Percentiles rank a stretch among this genome's conserved stretches.
Evolutionary conservation across 2,113 vertebrate genomes (phyloP).

Genomic region (Caloenas nicobarica): DNA sequence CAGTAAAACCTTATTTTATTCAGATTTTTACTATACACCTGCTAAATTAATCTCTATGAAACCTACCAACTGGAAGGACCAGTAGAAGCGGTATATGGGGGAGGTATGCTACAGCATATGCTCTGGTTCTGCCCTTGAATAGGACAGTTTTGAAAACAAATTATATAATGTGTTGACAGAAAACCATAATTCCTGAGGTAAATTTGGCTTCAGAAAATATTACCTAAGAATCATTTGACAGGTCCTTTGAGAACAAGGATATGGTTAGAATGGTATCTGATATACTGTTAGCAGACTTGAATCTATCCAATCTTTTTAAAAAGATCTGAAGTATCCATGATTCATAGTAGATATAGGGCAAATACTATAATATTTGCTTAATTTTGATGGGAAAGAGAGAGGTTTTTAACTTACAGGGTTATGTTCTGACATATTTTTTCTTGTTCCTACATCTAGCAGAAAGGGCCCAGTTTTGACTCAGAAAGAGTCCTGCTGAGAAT

Average conservation of each 20-base stretch:
- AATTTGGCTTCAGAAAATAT: conserved; percentile 61
- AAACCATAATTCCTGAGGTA: conserved; percentile 56
- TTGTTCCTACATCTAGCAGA: not conserved
- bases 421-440: not conserved
- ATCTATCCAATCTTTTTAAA: not conserved
- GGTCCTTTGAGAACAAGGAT: conserved; percentile 33
- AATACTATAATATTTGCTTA: not conserved
- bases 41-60: conserved; percentile 65
- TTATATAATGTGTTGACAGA: conserved; percentile 70
- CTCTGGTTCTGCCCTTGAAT: conserved; percentile 67
- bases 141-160: conserved; percentile 66
- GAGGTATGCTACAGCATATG: conserved; percentile 59
- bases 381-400: not conserved
- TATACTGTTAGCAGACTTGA: not conserved
- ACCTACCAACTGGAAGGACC: conserved; percentile 50
- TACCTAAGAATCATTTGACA: conserved; percentile 46
- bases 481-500: not conserved
- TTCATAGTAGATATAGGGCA: not conserved
- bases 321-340: not conserved
- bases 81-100: conserved; percentile 25
- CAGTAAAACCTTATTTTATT: conserved; percentile 58
- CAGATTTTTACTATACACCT: conserved; percentile 58
- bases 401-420: not conserved
- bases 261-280: conserved; percentile 1
- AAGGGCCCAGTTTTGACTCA: not conserved